A percentile compares a stretch with the other conserved stretches of the same genome.
Conservation (phyloP, 2,113 vertebrate species). For the Echinops telfairi region DNA sequence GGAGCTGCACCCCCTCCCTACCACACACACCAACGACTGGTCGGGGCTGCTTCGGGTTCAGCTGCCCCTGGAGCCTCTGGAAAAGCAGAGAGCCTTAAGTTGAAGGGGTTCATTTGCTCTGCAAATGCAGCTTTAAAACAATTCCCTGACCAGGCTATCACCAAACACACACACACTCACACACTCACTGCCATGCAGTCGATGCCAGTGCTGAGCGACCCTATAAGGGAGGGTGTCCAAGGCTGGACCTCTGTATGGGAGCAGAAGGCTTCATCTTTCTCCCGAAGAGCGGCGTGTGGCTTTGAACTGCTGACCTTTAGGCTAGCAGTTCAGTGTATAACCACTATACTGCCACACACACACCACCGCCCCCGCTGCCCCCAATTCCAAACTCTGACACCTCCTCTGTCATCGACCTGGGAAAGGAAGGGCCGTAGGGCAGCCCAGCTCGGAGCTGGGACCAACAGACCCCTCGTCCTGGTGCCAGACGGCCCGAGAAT, state of each 20-base stretch:
- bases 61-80: background rate
- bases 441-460: background rate
- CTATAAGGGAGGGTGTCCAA: too few species aligned
- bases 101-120: background rate
- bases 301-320: too few species aligned
- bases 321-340: too few species aligned
- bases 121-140: background rate
- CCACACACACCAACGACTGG: background rate
- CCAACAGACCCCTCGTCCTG: fast-evolving
- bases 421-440: background rate
- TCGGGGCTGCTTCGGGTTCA: background rate
- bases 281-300: too few species aligned
- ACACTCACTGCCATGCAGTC: too few species aligned
- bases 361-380: fast-evolving
- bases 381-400: background rate
- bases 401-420: too few species aligned
- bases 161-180: too few species aligned
- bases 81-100: background rate
- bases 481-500: background rate
- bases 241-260: too few species aligned
- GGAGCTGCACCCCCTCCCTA: too few species aligned
- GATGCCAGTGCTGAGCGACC: too few species aligned
- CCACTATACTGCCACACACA: too few species aligned
- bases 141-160: background rate
- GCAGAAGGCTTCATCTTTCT: too few species aligned